These are phyloP conservation scores for Paramormyrops hopkinsi DNA, from an alignment of 2,797 vertebrate species.

Conservation along the genomic window DNA sequence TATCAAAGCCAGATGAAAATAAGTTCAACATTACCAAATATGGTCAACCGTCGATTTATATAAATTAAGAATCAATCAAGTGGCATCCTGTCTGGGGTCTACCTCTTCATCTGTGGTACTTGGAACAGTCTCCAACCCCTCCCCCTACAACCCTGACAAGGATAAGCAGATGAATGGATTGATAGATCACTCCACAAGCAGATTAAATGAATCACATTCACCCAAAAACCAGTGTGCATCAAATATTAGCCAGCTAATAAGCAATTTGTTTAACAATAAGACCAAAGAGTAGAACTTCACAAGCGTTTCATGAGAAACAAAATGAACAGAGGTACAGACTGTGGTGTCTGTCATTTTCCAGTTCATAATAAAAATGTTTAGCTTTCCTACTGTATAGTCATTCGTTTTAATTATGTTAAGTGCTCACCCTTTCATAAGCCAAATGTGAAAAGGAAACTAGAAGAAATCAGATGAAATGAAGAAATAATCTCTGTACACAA, in stretches of 20 bases:
- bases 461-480: not conserved
- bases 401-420: not conserved
- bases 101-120: not conserved
- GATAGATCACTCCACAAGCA: not conserved
- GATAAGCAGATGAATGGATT: not conserved
- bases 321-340: not conserved
- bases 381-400: not conserved
- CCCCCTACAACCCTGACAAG: not conserved
- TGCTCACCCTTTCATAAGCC: not conserved
- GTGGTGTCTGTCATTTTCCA: not conserved
- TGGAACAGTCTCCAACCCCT: not conserved
- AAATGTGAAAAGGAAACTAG: not conserved
- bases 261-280: not conserved
- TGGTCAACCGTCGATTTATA: not conserved
- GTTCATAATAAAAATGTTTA: not conserved
- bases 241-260: not conserved
- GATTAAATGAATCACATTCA: not conserved
- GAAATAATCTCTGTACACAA: not conserved
- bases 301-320: not conserved
- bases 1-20: not conserved
- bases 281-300: not conserved
- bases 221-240: not conserved
- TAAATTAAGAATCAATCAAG: not conserved
- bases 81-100: not conserved
- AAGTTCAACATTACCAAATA: not conserved